phyloP scores from a whole-genome alignment of 2,797 vertebrate species.

The Nannoperca australis region DNA sequence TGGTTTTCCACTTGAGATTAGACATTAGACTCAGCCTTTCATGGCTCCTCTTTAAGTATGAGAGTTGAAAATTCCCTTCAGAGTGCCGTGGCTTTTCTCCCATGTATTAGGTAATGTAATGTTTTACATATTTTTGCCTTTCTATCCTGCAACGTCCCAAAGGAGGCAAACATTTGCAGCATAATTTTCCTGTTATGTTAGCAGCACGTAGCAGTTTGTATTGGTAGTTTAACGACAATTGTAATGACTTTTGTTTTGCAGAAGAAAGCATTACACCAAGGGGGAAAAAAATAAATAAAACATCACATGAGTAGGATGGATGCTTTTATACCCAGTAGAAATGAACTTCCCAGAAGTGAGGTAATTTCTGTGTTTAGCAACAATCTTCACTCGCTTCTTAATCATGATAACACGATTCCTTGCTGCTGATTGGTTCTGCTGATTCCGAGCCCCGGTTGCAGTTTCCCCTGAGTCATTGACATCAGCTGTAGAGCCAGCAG shows the following conservation, averaged over 20 bases:
- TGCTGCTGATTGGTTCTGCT: conserved; percentile 23
- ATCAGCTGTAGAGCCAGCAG: conserved; percentile 50
- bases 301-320: neutral
- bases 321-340: conserved; percentile 1
- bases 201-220: neutral
- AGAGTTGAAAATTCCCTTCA: conserved; percentile 56
- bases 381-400: neutral
- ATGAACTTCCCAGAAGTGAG: neutral
- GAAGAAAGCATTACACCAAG: neutral
- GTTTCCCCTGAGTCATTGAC: conserved; percentile 60
- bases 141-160: neutral
- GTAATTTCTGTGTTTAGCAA: conserved; percentile 19
- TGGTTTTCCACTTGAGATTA: conserved; percentile 68
- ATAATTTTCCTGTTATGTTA: neutral
- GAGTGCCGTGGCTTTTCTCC: conserved; percentile 31
- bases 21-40: conserved; percentile 49
- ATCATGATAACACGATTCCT: conserved; percentile 4
- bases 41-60: conserved; percentile 72
- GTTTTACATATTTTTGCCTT: conserved; percentile 41
- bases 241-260: conserved; percentile 4
- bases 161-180: neutral
- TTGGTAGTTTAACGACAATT: neutral
- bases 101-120: conserved; percentile 35
- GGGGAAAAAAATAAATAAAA: neutral
- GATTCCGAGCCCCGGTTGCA: conserved; percentile 31